phyloP scores from a whole-genome alignment of 2,113 vertebrate species.

The Myocastor coypus region DNA sequence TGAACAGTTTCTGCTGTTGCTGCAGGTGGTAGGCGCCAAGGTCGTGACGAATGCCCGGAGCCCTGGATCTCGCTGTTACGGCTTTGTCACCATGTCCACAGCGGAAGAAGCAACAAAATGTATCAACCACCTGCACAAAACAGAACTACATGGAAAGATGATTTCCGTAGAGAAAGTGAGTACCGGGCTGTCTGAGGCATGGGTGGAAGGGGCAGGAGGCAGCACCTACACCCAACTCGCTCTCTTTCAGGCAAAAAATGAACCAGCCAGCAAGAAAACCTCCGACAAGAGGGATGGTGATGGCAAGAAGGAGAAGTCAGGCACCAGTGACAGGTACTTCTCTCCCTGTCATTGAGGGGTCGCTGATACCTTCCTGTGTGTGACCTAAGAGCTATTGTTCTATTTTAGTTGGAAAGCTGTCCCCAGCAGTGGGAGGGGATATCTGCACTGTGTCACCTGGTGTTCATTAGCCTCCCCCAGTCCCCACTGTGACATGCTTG shows the following conservation, averaged over 20 bases:
- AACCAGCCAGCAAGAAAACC: conserved; percentile 95
- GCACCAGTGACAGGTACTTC: conserved; percentile 86
- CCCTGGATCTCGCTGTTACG: conserved; percentile 96
- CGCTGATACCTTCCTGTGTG: background rate
- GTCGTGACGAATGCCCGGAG: conserved; percentile 98
- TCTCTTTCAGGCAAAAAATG: conserved; percentile 94
- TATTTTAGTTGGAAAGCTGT: background rate
- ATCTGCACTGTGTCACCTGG: background rate
- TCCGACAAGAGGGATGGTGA: conserved; percentile 92
- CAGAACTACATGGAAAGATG: conserved; percentile 96
- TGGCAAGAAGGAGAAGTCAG: conserved; percentile 87
- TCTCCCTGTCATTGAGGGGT: conserved; percentile 30
- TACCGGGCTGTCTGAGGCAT: accelerated
- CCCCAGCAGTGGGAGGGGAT: background rate
- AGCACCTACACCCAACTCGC: background rate
- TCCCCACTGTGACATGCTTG: background rate
- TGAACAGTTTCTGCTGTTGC: background rate
- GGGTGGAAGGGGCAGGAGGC: background rate
- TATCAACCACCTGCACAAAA: conserved; percentile 95
- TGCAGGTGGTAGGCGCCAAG: conserved; percentile 97
- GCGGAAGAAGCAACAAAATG: conserved; percentile 95
- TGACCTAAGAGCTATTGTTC: background rate
- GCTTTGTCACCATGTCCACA: conserved; percentile 98
- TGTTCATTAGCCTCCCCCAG: background rate
- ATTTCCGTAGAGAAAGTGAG: conserved; percentile 98